Evolutionary conservation across 2,888 invertebrate genomes (phyloP), one percentile per base, ranked within the genome.

Genomic region (Trissonchulus sp.): DNA sequence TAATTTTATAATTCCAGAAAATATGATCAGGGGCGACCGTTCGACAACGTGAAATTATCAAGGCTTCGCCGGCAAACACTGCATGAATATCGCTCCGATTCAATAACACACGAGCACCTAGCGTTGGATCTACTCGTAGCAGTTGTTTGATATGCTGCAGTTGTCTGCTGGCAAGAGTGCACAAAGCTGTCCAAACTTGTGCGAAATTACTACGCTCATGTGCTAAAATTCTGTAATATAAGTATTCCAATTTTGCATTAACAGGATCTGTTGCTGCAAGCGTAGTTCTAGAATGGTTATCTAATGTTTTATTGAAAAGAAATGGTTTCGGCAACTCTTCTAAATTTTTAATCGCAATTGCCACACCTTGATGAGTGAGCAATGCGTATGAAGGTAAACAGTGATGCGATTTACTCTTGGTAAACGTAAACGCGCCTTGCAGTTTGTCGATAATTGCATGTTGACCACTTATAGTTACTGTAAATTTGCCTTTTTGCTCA

Each of bases 1-100:
- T 72, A 31, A 72, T 30, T 28, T 36, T 36, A n/a, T 72, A 38
- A 31, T 72, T 31, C 72, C 72, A 72, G 31, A 38, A 72, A n/a
- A 72, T 38, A n/a, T n/a, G 38, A n/a, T 18, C 48, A n/a, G 72
- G 72, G 23, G 36, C 3, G n/a, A 72, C 31, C 31, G 36, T 23
- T 8, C 38, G 37, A 30, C 72, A 72, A 18, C 38, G 28, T 28
- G 31, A 36, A 23, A 72, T 30, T 48, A 72, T 72, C 28, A 72
- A 31, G 3, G 48, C 72, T 38, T 72, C 38, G 15, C 72, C 72
- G 3, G 72, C 72, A 30, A 72, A 72, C 15, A 48, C 3, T 2
- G 72, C 48, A 31, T 28, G 15, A 30, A 72, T 72, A 38, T 72
- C 72, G 15, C n/a, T 28, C 2, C 72, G 72, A 3, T 28, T 36